Evolutionary conservation across 2,113 vertebrate genomes (phyloP), one percentile per base, ranked within the genome.

Genomic region (Gobiocypris rarus): DNA sequence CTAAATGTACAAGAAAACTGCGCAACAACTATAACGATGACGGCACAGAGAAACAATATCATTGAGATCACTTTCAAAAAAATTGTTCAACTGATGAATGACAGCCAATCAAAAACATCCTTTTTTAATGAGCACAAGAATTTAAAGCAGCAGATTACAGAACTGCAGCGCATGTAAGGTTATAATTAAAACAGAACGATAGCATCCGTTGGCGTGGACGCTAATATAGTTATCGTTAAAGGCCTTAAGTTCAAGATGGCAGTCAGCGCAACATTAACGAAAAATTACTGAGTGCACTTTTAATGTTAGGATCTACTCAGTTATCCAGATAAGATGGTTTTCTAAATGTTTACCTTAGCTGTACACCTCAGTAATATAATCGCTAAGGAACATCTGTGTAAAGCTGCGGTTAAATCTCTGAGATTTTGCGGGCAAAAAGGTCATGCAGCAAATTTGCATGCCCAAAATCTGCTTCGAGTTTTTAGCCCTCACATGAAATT

Each of bases 301-400:
- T 63, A 63, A 63, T 24, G 31, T 52, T 41, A 58, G 2, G 9
- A 41, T 73, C 11, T 73, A 45, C n/a, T 45, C 22, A 1, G 75
- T 14, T 34, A 13, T 75, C 45, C 15, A 54, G 70, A 73, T 48
- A 24, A 1, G 11, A 43, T 43, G 41, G 69, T 41, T 69, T 69
- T 69, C 31, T 73, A 48, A 73, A 26, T 26, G 41, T 58, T 79
- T 77, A 31, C 50, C n/a, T 43, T 78, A 10, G 76, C 76, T 61
- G 38, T 79, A 28, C n/a, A 61, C 34, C 56, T 26, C 56, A 45
- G 76, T 73, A 48, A 73, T 73, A 41, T 24, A 73, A 26, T 73
- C 41, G 7, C 70, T 7, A 13, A 73, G 70, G 41, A 24, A 48
- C 11, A 45, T 73, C 69, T 73, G 22, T 22, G n/a, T 71, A 43